Conservation (phyloP, 2,888 invertebrate genomes). For the Hermaeophaga mercurialis region DNA sequence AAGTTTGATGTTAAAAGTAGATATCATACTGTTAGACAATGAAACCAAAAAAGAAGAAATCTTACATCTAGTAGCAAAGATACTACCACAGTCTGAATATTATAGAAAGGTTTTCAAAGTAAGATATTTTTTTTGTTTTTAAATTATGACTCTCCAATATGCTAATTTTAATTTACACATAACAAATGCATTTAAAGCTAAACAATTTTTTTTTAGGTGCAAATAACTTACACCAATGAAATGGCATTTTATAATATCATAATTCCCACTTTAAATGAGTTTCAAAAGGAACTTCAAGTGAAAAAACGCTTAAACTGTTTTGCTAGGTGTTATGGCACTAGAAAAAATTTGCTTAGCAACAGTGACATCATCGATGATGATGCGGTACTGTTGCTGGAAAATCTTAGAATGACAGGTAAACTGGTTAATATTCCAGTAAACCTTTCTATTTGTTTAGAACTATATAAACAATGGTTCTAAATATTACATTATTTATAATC, state of each 20-base stretch:
- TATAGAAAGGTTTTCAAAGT: too few species aligned
- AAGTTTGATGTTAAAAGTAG: constrained; percentile 16
- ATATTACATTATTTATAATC: too few species aligned
- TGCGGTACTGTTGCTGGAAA: constrained; percentile 32
- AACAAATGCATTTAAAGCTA: too few species aligned
- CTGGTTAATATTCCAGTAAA: too few species aligned
- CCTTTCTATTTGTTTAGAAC: too few species aligned
- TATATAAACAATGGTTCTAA: too few species aligned
- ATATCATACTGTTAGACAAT: background rate
- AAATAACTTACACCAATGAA: constrained; percentile 25
- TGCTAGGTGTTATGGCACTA: constrained; percentile 29
- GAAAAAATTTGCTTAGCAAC: constrained; percentile 27
- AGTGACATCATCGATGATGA: constrained; percentile 29
- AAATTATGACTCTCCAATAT: too few species aligned
- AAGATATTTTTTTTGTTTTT: too few species aligned
- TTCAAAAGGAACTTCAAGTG: constrained; percentile 25
- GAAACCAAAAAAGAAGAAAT: background rate
- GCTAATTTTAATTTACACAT: too few species aligned
- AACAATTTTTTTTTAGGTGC: constrained; percentile 6
- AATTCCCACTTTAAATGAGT: constrained; percentile 26
- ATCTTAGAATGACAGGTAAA: constrained; percentile 30
- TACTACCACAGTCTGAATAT: constrained; percentile 1
- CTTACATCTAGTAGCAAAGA: constrained; percentile 4
- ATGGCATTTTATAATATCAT: constrained; percentile 31
- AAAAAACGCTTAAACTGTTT: constrained; percentile 22